Evolutionary conservation across 2,888 invertebrate species (phyloP), one percentile per base, ranked within the genome.

Genomic region (Agonum fuliginosum): DNA sequence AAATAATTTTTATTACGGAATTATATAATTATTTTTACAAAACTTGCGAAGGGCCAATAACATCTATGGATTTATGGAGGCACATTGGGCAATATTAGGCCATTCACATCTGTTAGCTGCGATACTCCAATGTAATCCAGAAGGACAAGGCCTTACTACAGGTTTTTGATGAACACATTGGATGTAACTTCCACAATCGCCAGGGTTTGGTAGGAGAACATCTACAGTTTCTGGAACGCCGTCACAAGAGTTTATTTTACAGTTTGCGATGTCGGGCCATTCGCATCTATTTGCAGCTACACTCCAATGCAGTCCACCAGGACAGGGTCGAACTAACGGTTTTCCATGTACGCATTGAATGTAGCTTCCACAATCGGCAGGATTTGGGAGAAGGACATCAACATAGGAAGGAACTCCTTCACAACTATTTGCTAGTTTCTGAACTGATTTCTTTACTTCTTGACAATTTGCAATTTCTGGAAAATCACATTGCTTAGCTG

Each of bases 231-330:
- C 19, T n/a, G 72, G 72, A 19, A 69, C 67, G 4, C 67, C 67
- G 0, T 69, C 43, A 27, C 67, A 69, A 41, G 20, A n/a, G 10
- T 62, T 62, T 8, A n/a, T 6, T 24, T 58, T 34, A 24, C 62
- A 74, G 10, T 20, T 34, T 19, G 69, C 76, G 22, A 17, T 22
- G 12, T 69, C 41, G 17, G 69, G 69, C 51, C 76, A 69, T 19
- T 69, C 76, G 54, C 76, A 69, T 37, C 54, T 48, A 5, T 79
- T 78, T 14, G 48, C 3, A 22, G 12, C 37, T 8, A 58, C 34
- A 24, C 78, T 80, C 62, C 79, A 80, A 8, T 80, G 76, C 19
- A 80, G 65, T 2, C 70, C 73, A 3, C 6, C 24, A 14, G 79
- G 78, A 76, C 80, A 80, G 19, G 46, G 14, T 20, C 67, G 37